Evolutionary conservation across 2,113 vertebrate genomes (phyloP), one percentile per base, ranked within the genome.

Genomic region (Enhydra lutris): DNA sequence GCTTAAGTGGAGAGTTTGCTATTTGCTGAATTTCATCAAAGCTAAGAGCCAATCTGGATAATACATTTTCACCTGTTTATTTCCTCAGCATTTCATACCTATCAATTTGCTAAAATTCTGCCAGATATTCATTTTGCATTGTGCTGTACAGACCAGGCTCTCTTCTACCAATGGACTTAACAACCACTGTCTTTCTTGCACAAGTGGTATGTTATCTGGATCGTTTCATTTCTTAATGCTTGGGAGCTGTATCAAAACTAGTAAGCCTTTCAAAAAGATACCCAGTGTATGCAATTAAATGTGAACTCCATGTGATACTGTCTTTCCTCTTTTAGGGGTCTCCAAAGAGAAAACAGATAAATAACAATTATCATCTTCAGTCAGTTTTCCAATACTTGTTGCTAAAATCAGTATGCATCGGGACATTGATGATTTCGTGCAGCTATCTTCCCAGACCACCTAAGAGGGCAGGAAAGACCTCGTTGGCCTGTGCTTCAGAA

Each of bases 371-470:
- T 86, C 76, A 94, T 69, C 55, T 84, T 87, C 73, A 92, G 80
- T 90, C 76, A 74, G 45, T 61, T 57, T 67, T 94, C 90, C 82
- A 95, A 23, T 31, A 45, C n/a, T 76, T 81, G 71, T 17, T 82
- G 67, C 80, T 92, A 61, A 61, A 26, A 81, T 80, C 59, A 71
- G 50, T 78, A 59, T 15, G 21, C 24, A 93, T 59, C 18, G 23
- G 31, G n/a, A 96, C 47, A 89, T 3, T 4, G 39, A 79, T 73
- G 93, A 95, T 78, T 92, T 96, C 94, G 79, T 4, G 23, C 26
- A 86, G 80, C 71, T 57, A 42, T 86, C 63, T 79, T 88, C 31
- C 80, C 92, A 90, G 94, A 95, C 89, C 95, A 96, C 87, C 90
- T 82, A 42, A 39, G 17, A 83, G 39, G 92, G 87, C 31, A 81